These are phyloP conservation scores for Sympetrum striolatum DNA, from an alignment of 2,888 invertebrate genomes.

Conservation along the genomic window DNA sequence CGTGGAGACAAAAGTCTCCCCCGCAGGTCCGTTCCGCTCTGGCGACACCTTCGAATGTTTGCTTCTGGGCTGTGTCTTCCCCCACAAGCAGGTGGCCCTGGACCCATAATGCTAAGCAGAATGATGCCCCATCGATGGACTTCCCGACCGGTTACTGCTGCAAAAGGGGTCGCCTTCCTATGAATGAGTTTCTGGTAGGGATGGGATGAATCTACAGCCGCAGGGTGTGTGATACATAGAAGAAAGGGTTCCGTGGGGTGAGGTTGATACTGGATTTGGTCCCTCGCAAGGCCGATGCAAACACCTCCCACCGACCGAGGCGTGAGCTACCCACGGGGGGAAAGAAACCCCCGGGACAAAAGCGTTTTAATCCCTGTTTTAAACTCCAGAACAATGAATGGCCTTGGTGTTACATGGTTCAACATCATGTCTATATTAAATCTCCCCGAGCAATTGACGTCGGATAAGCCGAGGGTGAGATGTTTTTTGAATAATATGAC, in stretches of 20 bases:
- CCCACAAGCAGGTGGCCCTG: not conserved
- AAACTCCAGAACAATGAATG: not conserved
- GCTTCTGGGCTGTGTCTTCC: not conserved
- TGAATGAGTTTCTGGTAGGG: not conserved
- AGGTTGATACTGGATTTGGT: not conserved
- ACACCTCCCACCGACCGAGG: not conserved
- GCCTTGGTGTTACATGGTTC: not conserved
- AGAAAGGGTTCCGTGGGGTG: not conserved
- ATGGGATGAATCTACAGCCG: not conserved
- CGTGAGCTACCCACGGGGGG: not conserved
- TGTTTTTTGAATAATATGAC: too few relatives aligned
- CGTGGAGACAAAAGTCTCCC: not conserved
- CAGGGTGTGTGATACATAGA: not conserved
- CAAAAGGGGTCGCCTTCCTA: not conserved
- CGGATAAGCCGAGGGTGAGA: too few relatives aligned
- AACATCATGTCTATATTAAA: not conserved
- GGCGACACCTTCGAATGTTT: not conserved
- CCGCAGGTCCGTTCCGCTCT: not conserved
- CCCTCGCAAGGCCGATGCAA: not conserved
- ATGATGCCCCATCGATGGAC: slow-evolving; percentile 20
- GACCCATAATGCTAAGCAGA: not conserved
- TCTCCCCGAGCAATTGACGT: not conserved
- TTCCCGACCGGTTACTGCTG: not conserved
- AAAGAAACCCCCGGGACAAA: not conserved
- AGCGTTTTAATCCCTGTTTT: not conserved